Conservation (phyloP, 2,888 invertebrate genomes). For the Flexamia atlantica region DNA sequence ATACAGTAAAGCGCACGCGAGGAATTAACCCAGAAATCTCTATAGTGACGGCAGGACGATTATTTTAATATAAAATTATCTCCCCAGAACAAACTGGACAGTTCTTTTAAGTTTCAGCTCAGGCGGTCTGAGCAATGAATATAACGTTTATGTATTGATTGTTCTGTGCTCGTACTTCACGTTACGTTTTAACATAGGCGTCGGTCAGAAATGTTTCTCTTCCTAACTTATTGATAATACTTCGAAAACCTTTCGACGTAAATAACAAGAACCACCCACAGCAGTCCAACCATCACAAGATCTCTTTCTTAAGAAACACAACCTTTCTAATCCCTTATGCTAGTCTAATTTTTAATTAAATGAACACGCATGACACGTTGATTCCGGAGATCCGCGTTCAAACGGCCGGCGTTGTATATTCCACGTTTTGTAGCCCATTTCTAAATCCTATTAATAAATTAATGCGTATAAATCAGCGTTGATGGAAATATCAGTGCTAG, state of each 20-base stretch:
- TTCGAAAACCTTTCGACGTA: neutral
- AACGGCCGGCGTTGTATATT: constrained; percentile 25
- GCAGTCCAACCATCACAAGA: neutral
- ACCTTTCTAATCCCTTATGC: neutral
- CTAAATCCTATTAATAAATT: constrained; percentile 55
- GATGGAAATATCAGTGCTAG: constrained; percentile 55
- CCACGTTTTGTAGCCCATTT: constrained; percentile 18
- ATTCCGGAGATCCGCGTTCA: neutral
- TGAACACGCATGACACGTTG: constrained; percentile 3
- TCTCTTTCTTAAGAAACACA: neutral
- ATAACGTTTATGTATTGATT: no score
- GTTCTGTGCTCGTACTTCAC: no score
- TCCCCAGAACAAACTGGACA: no score
- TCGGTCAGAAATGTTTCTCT: no score
- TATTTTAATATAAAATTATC: no score
- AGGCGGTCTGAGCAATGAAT: no score
- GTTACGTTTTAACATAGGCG: no score
- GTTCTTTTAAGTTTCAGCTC: no score
- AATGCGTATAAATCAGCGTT: constrained; percentile 43
- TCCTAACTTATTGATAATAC: no score
- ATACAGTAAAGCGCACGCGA: no score
- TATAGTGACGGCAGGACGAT: no score
- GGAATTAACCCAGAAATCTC: no score
- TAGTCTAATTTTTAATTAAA: neutral
- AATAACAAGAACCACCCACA: neutral